Conservation (phyloP, 2,888 invertebrate species). For the Troides aeacus region DNA sequence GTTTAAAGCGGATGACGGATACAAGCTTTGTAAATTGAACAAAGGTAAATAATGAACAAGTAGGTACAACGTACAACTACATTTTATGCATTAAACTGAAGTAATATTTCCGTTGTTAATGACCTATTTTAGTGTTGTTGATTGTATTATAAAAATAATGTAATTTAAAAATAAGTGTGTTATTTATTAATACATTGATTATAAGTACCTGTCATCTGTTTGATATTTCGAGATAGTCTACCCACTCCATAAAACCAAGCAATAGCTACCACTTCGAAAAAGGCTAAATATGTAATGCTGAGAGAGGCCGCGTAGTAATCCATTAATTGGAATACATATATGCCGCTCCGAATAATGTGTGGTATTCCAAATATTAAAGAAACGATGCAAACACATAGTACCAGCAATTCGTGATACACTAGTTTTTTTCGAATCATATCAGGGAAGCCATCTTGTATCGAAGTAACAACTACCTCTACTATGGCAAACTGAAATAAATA, state of each 20-base stretch:
- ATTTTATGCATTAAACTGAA: neutral
- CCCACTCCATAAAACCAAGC: conserved; percentile 95
- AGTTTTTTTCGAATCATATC: conserved; percentile 90
- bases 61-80: neutral
- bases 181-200: neutral
- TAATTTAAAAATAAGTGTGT: neutral
- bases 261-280: conserved; percentile 95
- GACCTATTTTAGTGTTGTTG: neutral
- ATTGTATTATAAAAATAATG: too few relatives aligned
- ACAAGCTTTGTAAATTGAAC: conserved; percentile 9
- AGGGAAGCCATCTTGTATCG: conserved; percentile 95
- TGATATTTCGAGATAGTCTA: conserved; percentile 88
- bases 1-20: conserved; percentile 17
- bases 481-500: conserved; percentile 89
- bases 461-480: conserved; percentile 95
- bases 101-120: neutral
- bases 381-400: conserved; percentile 88
- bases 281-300: conserved; percentile 94
- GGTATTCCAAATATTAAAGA: conserved; percentile 93
- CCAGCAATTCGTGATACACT: conserved; percentile 92
- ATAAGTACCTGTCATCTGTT: conserved; percentile 91
- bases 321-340: conserved; percentile 94
- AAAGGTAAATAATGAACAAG: conserved; percentile 15
- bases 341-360: conserved; percentile 93
- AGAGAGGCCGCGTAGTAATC: conserved; percentile 96